phyloP scores from a whole-genome alignment of 2,888 invertebrate genomes.

The Mycogona germanica region DNA sequence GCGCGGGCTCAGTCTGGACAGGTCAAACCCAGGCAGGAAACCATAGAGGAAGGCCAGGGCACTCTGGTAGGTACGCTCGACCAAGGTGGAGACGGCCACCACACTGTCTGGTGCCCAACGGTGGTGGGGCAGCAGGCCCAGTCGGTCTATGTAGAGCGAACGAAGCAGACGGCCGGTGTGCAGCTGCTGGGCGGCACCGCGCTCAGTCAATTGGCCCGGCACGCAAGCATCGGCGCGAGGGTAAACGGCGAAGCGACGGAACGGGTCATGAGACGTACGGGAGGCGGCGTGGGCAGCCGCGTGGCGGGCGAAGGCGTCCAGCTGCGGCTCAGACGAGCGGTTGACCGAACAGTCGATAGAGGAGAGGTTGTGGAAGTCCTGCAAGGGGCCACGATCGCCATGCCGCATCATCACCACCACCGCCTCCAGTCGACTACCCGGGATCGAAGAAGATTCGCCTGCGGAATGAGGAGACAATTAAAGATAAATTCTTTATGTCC shows the following conservation, averaged over 20 bases:
- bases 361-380: conserved; percentile 64
- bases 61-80: conserved; percentile 82
- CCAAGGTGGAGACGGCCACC: conserved; percentile 64
- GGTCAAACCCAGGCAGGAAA: conserved; percentile 52
- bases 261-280: conserved; percentile 39
- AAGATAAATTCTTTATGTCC: not conserved
- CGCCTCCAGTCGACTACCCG: conserved; percentile 42
- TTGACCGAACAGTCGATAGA: conserved; percentile 58
- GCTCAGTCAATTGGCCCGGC: conserved; percentile 69
- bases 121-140: conserved; percentile 28
- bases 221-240: conserved; percentile 51
- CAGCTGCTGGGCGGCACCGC: conserved; percentile 69
- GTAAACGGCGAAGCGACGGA: conserved; percentile 69
- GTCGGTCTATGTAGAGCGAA: conserved; percentile 31
- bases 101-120: conserved; percentile 34
- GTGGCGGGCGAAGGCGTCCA: conserved; percentile 20
- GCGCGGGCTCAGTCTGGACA: conserved; percentile 50
- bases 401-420: conserved; percentile 67
- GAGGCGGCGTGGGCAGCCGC: conserved; percentile 19
- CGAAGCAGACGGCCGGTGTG: conserved; percentile 55
- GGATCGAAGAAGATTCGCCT: not conserved
- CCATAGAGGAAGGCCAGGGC: conserved; percentile 64
- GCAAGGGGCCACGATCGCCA: conserved; percentile 78
- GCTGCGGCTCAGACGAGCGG: conserved; percentile 40
- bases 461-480: not conserved